Percentiles rank a stretch among this genome's conserved stretches.
Evolutionary conservation across 2,797 vertebrate species (phyloP).

Genomic region (Catharus ustulatus): DNA sequence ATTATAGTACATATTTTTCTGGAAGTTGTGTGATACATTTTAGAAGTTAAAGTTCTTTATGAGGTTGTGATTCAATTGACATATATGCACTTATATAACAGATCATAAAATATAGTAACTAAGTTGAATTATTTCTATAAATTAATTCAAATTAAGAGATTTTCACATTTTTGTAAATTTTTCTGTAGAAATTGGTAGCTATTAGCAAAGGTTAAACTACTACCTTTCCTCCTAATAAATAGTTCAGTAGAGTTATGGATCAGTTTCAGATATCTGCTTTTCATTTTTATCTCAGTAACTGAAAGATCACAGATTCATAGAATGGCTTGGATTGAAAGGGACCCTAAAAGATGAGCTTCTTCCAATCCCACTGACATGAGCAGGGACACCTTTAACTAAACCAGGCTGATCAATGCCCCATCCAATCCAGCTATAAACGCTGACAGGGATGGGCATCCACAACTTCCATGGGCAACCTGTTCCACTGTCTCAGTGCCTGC

Average conservation of each 20-base stretch:
- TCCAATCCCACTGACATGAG: not conserved
- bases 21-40: not conserved
- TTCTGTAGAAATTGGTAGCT: not conserved
- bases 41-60: not conserved
- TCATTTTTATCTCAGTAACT: not conserved
- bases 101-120: not conserved
- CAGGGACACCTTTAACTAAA: not conserved
- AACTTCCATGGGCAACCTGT: not conserved
- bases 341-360: not conserved
- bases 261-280: not conserved
- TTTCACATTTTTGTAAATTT: not conserved
- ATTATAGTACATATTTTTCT: not conserved
- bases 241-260: not conserved
- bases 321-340: not conserved
- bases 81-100: not conserved
- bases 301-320: not conserved
- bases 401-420: not conserved
- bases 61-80: not conserved
- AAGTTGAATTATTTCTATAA: not conserved
- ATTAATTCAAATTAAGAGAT: not conserved
- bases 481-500: not conserved
- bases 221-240: not conserved
- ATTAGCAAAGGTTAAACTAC: not conserved
- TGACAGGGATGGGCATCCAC: not conserved
- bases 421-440: not conserved